A percentile compares a stretch with the other conserved stretches of the same genome.
These are phyloP conservation scores for Blera fallax DNA, from an alignment of 2,888 invertebrate genomes.

Conservation along the genomic window DNA sequence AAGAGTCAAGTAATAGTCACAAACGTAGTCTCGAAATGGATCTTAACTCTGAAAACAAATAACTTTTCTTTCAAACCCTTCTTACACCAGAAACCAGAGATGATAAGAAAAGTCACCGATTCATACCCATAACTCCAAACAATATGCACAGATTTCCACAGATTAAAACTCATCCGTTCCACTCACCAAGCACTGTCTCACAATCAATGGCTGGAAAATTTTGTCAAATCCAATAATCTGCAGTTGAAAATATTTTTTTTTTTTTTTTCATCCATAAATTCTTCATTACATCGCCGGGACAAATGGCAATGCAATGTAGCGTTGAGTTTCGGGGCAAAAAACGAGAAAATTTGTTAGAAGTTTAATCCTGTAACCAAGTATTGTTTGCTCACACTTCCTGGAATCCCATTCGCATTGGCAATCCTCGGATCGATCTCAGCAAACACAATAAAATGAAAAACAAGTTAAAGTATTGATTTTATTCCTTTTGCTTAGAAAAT, in stretches of 20 bases:
- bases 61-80: too few species aligned
- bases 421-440: constrained; percentile 27
- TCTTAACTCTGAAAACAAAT: too few species aligned
- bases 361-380: constrained; percentile 59
- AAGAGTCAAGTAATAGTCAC: too few species aligned
- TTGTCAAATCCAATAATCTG: constrained; percentile 64
- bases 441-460: constrained; percentile 60
- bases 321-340: not conserved
- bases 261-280: constrained; percentile 56
- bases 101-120: too few species aligned
- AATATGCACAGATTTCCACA: constrained; percentile 58
- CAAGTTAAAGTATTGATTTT: constrained; percentile 67
- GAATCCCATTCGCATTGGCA: not conserved
- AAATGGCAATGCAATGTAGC: constrained; percentile 34
- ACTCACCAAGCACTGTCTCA: constrained; percentile 39
- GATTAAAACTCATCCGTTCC: constrained; percentile 61
- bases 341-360: constrained; percentile 50
- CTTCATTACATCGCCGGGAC: constrained; percentile 47
- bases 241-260: constrained; percentile 56
- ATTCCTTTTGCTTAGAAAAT: constrained; percentile 44
- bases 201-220: constrained; percentile 62
- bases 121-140: constrained; percentile 36
- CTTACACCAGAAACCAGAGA: too few species aligned
- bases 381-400: constrained; percentile 45
- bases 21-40: too few species aligned